A percentile compares a stretch with the other conserved stretches of the same genome.
Conservation (phyloP, 2,113 vertebrate species). For the Protobothrops mucrosquamatus region DNA sequence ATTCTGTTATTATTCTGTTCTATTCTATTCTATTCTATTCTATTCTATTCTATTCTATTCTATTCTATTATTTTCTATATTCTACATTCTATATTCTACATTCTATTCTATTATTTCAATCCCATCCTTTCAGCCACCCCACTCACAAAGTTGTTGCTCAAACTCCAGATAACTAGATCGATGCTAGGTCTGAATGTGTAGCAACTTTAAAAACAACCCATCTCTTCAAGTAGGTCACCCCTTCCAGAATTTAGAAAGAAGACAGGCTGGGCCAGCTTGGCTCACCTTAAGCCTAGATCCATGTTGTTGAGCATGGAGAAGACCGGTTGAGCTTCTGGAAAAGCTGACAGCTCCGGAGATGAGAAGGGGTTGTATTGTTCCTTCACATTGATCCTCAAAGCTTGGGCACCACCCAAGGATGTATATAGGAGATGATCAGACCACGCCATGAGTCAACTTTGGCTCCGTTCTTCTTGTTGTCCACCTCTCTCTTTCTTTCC, state of each 20-base stretch:
- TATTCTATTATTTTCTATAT: no score
- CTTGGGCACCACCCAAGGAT: neutral
- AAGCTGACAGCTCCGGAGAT: no score
- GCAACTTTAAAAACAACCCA: neutral
- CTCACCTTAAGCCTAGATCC: neutral
- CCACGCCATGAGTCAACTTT: neutral
- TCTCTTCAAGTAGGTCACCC: neutral
- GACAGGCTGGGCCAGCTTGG: neutral
- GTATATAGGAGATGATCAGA: neutral
- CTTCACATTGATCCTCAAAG: neutral
- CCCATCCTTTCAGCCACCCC: neutral
- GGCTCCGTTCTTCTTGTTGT: neutral
- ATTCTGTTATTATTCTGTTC: no score
- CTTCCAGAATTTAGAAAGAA: neutral
- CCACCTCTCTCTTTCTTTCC: neutral
- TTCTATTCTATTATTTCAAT: no score
- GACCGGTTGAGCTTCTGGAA: neutral
- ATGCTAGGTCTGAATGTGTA: neutral
- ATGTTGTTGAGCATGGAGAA: no score
- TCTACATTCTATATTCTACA: no score
- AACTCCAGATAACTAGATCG: neutral
- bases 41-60: no score
- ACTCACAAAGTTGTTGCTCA: neutral
- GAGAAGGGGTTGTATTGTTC: neutral
- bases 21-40: no score